These are phyloP conservation scores for Andrena bucephala DNA, from an alignment of 2,888 invertebrate species.

Conservation along the genomic window DNA sequence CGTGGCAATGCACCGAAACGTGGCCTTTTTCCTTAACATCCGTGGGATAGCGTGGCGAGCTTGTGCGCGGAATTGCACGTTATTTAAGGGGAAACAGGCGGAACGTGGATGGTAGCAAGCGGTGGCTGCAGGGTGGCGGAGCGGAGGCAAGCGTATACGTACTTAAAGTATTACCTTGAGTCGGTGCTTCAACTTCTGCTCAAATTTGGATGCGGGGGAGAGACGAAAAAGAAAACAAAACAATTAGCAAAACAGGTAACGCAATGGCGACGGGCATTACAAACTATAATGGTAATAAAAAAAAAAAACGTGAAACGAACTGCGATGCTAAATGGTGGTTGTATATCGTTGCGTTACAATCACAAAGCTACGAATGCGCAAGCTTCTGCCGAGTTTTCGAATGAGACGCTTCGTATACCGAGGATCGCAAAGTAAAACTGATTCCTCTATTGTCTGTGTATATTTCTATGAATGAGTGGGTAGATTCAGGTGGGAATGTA, in stretches of 20 bases:
- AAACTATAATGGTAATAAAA: conserved; percentile 68
- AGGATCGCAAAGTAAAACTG: conserved; percentile 1
- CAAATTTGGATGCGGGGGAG: conserved; percentile 76
- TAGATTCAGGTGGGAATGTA: background rate
- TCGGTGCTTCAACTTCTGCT: conserved; percentile 82
- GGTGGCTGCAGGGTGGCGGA: conserved; percentile 24
- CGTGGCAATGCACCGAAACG: conserved; percentile 23
- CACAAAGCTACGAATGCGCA: conserved; percentile 48
- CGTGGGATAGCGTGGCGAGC: conserved; percentile 23
- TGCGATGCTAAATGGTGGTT: background rate
- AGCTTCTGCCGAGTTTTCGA: conserved; percentile 23
- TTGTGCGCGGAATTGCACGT: conserved; percentile 22
- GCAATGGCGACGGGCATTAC: conserved; percentile 77
- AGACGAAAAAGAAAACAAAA: conserved; percentile 79
- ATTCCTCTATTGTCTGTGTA: background rate
- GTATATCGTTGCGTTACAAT: conserved; percentile 3
- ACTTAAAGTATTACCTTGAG: conserved; percentile 81
- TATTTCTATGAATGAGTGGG: background rate
- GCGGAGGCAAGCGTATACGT: conserved; percentile 60
- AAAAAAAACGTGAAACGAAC: conserved; percentile 52
- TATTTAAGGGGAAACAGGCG: background rate
- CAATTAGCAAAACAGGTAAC: conserved; percentile 69
- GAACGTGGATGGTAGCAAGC: conserved; percentile 8
- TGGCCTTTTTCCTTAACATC: conserved; percentile 36
- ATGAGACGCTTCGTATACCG: conserved; percentile 1